A percentile compares a stretch with the other conserved stretches of the same genome.
phyloP scores from a whole-genome alignment of 92 coral and sea anemone species.

The Palythoa grandiflora region DNA sequence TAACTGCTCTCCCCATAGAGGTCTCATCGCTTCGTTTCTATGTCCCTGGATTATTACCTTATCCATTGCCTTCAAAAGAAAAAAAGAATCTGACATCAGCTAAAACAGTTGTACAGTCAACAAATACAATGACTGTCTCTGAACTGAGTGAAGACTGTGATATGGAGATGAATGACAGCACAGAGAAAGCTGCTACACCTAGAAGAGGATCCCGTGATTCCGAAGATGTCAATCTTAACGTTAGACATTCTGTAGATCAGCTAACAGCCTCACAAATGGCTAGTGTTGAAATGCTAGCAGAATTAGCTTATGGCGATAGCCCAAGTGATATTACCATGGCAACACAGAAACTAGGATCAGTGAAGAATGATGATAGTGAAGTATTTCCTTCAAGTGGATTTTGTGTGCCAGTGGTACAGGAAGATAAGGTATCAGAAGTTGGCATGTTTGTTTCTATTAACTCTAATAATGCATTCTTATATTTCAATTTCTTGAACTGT shows the following conservation, averaged over 20 bases:
- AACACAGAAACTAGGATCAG: constrained; percentile 45
- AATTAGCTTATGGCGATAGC: constrained; percentile 67
- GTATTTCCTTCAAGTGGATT: constrained; percentile 89
- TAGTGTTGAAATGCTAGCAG: constrained; percentile 76
- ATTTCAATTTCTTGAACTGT: no score
- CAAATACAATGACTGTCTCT: background rate
- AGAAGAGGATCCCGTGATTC: background rate
- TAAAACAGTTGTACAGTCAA: background rate
- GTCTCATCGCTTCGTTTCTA: constrained; percentile 51
- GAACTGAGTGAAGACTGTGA: background rate
- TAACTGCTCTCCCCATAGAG: constrained; percentile 67
- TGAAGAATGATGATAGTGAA: constrained; percentile 48
- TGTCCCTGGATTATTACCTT: constrained; percentile 87
- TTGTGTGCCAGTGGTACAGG: constrained; percentile 76
- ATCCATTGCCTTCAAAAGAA: constrained; percentile 56
- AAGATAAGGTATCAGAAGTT: constrained; percentile 61
- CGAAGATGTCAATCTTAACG: constrained; percentile 16
- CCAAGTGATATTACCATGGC: constrained; percentile 51
- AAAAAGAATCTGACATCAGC: constrained; percentile 37
- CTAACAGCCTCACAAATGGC: constrained; percentile 85
- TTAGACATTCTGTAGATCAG: constrained; percentile 7
- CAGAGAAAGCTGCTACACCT: background rate
- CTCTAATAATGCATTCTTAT: no score
- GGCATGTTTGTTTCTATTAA: background rate
- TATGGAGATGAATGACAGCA: background rate